phyloP scores from a whole-genome alignment of 2,113 vertebrate species.

The Cheirogaleus medius region DNA sequence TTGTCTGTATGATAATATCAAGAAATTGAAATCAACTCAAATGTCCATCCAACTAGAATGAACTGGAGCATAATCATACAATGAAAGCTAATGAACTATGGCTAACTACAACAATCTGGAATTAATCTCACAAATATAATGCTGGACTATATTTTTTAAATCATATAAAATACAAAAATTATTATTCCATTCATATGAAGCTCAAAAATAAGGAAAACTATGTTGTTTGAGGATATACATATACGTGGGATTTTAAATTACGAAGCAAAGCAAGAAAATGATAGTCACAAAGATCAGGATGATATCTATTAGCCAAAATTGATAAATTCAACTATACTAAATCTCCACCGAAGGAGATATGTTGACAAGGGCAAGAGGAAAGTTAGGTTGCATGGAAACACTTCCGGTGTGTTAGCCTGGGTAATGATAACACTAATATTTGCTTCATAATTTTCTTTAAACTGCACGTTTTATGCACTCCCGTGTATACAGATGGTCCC shows the following conservation, averaged over 20 bases:
- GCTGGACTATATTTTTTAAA: slow-evolving; percentile 21
- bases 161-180: slow-evolving; percentile 6
- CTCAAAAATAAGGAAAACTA: slow-evolving; percentile 39
- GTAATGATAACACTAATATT: background rate
- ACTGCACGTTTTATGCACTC: background rate
- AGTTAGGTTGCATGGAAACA: background rate
- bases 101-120: background rate
- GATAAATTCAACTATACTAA: too few species aligned
- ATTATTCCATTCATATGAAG: background rate
- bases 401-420: background rate
- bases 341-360: background rate
- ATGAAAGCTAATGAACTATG: background rate
- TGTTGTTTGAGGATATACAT: background rate
- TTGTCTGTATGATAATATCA: background rate
- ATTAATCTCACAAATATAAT: slow-evolving; percentile 38
- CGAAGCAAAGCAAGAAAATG: slow-evolving; percentile 37
- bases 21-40: slow-evolving; percentile 33
- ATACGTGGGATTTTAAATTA: slow-evolving; percentile 25
- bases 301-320: background rate
- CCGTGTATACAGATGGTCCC: background rate
- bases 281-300: background rate
- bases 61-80: background rate
- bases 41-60: slow-evolving; percentile 43
- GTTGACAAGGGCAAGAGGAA: background rate
- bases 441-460: slow-evolving; percentile 13